These are phyloP conservation scores for Phrynosoma platyrhinos DNA, from an alignment of 2,113 vertebrate species.

Conservation along the genomic window DNA sequence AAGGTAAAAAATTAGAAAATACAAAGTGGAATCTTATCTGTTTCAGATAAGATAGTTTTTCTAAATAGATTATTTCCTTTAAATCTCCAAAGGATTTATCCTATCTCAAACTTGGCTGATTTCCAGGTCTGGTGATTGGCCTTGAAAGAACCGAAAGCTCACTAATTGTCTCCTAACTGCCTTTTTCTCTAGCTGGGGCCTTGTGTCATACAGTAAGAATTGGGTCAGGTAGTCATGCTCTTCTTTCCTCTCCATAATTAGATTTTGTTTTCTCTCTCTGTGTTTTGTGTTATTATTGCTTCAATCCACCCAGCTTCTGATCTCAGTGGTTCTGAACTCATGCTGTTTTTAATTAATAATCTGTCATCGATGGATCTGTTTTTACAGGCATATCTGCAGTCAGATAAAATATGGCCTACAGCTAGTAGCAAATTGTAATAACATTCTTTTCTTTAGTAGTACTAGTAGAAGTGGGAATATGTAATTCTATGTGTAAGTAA, in stretches of 20 bases:
- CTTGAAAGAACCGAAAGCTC: neutral
- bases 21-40: neutral
- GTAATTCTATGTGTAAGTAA: neutral
- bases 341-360: conserved; percentile 24
- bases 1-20: neutral
- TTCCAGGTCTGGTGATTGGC: neutral
- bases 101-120: neutral
- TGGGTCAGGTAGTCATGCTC: neutral
- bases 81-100: neutral
- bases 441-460: neutral
- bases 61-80: neutral
- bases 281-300: neutral
- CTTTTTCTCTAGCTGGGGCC: neutral
- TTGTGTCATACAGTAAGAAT: neutral
- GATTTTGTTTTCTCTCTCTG: neutral
- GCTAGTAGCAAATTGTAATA: neutral
- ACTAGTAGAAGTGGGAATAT: neutral
- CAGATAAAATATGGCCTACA: neutral
- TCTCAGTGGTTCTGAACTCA: neutral
- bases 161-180: neutral
- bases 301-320: neutral
- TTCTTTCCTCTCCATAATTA: neutral
- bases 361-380: neutral
- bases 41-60: neutral
- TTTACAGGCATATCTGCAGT: neutral